Conservation (phyloP, 2,113 vertebrate genomes). For the Epinephelus fuscoguttatus region DNA sequence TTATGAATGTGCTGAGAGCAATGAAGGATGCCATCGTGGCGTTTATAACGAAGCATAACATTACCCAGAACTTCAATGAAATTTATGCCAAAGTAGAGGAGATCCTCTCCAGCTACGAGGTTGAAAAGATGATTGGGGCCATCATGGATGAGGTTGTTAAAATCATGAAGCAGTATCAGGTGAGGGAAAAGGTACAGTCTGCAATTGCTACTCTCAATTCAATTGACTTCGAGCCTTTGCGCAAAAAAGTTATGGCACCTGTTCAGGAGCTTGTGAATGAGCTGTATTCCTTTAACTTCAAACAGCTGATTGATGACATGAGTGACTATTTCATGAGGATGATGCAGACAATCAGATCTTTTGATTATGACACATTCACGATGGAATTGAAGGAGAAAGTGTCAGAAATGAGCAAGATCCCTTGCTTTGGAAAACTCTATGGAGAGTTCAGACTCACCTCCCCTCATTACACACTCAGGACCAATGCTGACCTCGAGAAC, state of each 20-base stretch:
- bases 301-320: conserved; percentile 85
- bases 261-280: conserved; percentile 82
- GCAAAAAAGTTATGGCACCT: conserved; percentile 80
- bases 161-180: conserved; percentile 85
- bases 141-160: conserved; percentile 87
- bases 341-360: conserved; percentile 84
- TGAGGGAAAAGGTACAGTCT: conserved; percentile 87
- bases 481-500: conserved; percentile 87
- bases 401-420: conserved; percentile 82
- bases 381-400: conserved; percentile 86
- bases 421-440: conserved; percentile 91
- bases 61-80: conserved; percentile 83
- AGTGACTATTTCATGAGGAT: conserved; percentile 84
- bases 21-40: conserved; percentile 81
- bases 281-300: conserved; percentile 86
- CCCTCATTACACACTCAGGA: conserved; percentile 87
- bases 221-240: conserved; percentile 82
- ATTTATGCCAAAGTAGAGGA: conserved; percentile 80
- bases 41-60: conserved; percentile 84
- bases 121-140: conserved; percentile 85
- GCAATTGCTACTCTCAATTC: conserved; percentile 79
- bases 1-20: conserved; percentile 82
- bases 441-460: conserved; percentile 87
- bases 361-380: conserved; percentile 89
- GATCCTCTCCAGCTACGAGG: conserved; percentile 85